Evolutionary conservation across 2,113 vertebrate genomes (phyloP).

Genomic region (Gambusia affinis): DNA sequence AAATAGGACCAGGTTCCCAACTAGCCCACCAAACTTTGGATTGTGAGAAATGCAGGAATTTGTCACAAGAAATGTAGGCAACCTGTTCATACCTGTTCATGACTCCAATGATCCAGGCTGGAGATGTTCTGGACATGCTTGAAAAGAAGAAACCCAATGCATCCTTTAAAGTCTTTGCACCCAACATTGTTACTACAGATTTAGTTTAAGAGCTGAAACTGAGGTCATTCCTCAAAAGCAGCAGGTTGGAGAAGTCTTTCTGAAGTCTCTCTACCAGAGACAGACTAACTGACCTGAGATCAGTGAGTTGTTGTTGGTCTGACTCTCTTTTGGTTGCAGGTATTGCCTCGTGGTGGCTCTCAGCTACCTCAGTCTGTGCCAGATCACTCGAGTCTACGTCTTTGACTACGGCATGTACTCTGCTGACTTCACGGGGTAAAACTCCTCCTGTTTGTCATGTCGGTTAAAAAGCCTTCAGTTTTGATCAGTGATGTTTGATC

Average conservation of each 20-base stretch:
- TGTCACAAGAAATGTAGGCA: no score
- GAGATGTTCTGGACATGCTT: no score
- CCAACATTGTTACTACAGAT: no score
- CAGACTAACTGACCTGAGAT: not conserved
- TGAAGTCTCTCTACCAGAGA: not conserved
- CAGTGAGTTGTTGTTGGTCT: not conserved
- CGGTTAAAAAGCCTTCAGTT: not conserved
- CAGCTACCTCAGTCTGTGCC: conserved; percentile 96
- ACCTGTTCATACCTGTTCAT: no score
- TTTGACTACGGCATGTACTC: conserved; percentile 99
- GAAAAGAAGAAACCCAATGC: no score
- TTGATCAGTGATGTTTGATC: not conserved
- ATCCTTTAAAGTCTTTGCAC: no score
- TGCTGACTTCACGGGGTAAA: conserved; percentile 98
- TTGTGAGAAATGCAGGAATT: no score
- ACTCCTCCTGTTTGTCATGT: not conserved
- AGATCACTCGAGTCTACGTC: conserved; percentile 96
- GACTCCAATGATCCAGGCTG: no score
- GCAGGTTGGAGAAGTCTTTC: not conserved
- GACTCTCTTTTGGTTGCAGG: conserved; percentile 73
- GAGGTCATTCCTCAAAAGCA: no score
- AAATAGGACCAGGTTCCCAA: no score
- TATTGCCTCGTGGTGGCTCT: conserved; percentile 96
- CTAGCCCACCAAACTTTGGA: no score
- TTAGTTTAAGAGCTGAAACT: no score